Evolutionary conservation across 1,140 invertebrate genomes (phyloP).

Genomic region (Micrasema longulum): DNA sequence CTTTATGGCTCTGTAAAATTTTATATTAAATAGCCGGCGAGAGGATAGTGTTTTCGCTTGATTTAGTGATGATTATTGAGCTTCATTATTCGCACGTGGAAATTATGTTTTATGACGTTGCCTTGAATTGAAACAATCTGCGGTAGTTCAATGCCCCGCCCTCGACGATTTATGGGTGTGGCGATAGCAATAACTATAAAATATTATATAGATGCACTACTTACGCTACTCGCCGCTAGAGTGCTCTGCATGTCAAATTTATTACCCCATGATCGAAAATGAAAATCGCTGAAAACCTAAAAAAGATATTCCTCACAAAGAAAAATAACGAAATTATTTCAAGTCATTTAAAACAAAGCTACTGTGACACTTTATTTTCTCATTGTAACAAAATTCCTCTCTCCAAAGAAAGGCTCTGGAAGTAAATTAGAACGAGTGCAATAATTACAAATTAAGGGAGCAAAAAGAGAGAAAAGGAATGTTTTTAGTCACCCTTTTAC

Average conservation of each 20-base stretch:
- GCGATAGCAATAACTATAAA: conserved; percentile 47
- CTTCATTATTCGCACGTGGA: conserved; percentile 17
- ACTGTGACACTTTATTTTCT: too few relatives aligned
- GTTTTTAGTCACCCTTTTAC: conserved; percentile 25
- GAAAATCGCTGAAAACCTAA: too few relatives aligned
- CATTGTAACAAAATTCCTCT: too few relatives aligned
- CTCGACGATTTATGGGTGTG: conserved; percentile 55
- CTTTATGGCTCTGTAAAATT: conserved; percentile 11
- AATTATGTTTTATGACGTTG: conserved; percentile 38
- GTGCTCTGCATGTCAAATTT: conserved; percentile 27
- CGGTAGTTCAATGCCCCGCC: conserved; percentile 52
- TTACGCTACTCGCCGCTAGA: conserved; percentile 54
- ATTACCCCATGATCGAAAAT: background rate
- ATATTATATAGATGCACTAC: conserved; percentile 25
- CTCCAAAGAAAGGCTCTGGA: background rate
- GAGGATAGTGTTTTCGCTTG: conserved; percentile 2
- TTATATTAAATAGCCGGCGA: conserved; percentile 10
- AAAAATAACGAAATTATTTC: too few relatives aligned
- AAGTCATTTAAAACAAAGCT: too few relatives aligned
- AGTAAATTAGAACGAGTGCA: conserved; percentile 25
- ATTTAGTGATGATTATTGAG: conserved; percentile 21
- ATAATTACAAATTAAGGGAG: conserved; percentile 30
- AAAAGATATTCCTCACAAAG: too few relatives aligned
- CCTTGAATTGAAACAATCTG: conserved; percentile 48
- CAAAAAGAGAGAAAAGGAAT: conserved; percentile 1